Base-by-base conservation (phyloP, 1,140 invertebrate genomes). In the Bombus confusus region DNA sequence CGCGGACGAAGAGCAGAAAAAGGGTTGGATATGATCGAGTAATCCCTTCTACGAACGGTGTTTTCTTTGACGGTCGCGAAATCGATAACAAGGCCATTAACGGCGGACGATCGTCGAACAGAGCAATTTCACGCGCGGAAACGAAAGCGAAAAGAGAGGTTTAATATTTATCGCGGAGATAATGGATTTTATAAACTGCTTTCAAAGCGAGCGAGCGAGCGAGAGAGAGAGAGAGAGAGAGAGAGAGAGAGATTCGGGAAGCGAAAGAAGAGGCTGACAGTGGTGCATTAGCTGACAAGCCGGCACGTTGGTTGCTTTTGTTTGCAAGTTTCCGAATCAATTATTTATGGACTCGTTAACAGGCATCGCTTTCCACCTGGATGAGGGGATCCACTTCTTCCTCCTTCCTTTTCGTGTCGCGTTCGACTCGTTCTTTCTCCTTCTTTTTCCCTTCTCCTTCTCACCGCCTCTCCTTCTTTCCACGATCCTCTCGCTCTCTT, bases 71-170 rank as follows among this genome's bases (percentile, higher is more conserved):
- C 83, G 64, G 47, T 66, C 34, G 52, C 41, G 84, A 90, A 52
- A 88, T 91, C 89, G 86, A 91, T 90, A 90, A 91, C 89, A 72
- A 88, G 81, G 88, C 88, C 89, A 90, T 91, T 91, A 90, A 88
- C 80, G 83, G 34, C 59, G 66, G 3, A 37, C 41, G 52, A 59
- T 39, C 82, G 86, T 79, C 73, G 83, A 85, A 87, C 76, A 34
- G 83, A 90, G 85, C 79, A 88, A 90, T 91, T 90, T 88, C 72
- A 79, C 62, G 89, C 73, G 84, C 62, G 78, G 64, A 76, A 91
- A 90, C 76, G 89, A 91, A 90, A 90, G 73, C 84, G 82, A 90
- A 88, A 87, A 87, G 82, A 85, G 68, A 78, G 83, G 72, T 91
- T 91, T 91, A 91, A 91, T 91, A 91, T 91, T 91, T 91, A 91